Conservation (phyloP, 1,140 invertebrate species). For the Chymomyza costata region DNA sequence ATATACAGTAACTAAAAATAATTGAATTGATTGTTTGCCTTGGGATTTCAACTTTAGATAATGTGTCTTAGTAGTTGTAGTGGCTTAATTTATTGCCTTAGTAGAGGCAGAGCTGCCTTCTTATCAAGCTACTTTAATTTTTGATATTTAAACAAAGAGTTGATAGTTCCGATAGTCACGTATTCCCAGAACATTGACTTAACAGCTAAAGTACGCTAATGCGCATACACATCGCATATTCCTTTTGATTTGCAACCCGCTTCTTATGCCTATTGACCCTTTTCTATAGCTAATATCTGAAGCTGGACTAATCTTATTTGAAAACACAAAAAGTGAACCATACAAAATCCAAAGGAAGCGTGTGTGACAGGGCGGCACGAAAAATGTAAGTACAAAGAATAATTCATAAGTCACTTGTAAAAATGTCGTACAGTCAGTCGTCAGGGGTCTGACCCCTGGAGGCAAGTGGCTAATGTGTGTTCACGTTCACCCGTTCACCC, state of each 20-base stretch:
- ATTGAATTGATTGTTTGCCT: too few relatives aligned
- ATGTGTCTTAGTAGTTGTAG: too few relatives aligned
- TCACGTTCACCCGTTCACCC: slow-evolving; percentile 43
- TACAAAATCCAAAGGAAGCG: slow-evolving; percentile 16
- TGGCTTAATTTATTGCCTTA: too few relatives aligned
- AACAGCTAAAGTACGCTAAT: slow-evolving; percentile 22
- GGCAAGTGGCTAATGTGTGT: slow-evolving; percentile 45
- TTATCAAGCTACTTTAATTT: too few relatives aligned
- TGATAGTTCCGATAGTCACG: slow-evolving; percentile 58
- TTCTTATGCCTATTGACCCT: slow-evolving; percentile 48
- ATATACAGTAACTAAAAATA: slow-evolving; percentile 21
- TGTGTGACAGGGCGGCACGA: slow-evolving; percentile 19
- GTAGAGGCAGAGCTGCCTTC: too few relatives aligned
- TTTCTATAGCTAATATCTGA: slow-evolving; percentile 39
- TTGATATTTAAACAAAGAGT: too few relatives aligned
- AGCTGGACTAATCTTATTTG: slow-evolving; percentile 52
- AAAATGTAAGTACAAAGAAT: slow-evolving; percentile 44
- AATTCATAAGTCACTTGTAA: slow-evolving; percentile 72
- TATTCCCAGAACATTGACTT: slow-evolving; percentile 25
- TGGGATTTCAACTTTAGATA: too few relatives aligned
- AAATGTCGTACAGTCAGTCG: slow-evolving; percentile 39
- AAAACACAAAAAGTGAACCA: slow-evolving; percentile 47
- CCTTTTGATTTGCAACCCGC: slow-evolving; percentile 48
- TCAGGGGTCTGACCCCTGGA: neutral
- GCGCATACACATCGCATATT: slow-evolving; percentile 51